Conservation (phyloP, 2,888 invertebrate genomes). For the Ectemnius continuus region DNA sequence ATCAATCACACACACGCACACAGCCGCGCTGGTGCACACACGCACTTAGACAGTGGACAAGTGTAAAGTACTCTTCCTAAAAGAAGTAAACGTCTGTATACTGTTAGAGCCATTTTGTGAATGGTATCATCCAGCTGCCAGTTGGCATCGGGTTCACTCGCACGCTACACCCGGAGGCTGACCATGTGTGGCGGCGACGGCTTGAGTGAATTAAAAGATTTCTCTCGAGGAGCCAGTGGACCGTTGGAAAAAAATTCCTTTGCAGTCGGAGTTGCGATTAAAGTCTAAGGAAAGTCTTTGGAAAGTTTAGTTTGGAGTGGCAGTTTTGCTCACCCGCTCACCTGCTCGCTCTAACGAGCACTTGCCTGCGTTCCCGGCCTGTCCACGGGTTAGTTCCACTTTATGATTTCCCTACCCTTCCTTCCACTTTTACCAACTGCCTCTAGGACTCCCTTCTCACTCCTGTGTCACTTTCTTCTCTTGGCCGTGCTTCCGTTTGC, state of each 20-base stretch:
- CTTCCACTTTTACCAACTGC: constrained; percentile 2
- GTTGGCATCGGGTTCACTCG: constrained; percentile 7
- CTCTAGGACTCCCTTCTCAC: neutral
- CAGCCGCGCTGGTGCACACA: too few species aligned
- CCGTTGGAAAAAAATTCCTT: constrained; percentile 22
- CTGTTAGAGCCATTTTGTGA: neutral
- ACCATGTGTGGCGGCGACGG: neutral
- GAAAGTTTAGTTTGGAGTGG: constrained; percentile 33
- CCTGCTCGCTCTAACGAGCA: neutral
- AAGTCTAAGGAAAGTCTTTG: constrained; percentile 28
- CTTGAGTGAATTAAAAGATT: neutral
- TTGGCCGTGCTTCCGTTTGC: neutral
- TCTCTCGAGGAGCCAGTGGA: constrained; percentile 1
- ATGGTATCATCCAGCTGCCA: neutral
- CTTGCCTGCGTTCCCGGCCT: neutral
- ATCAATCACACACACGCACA: too few species aligned
- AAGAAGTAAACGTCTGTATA: too few species aligned
- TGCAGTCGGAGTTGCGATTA: constrained; percentile 24
- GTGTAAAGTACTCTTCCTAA: too few species aligned
- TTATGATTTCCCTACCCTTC: constrained; percentile 11
- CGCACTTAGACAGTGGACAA: too few species aligned
- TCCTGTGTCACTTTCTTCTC: constrained; percentile 8
- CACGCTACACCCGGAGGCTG: neutral
- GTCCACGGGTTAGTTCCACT: constrained; percentile 17
- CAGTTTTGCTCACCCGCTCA: constrained; percentile 19